phyloP scores from a whole-genome alignment of 2,888 invertebrate species.

The Tetrapedia diversipes region DNA sequence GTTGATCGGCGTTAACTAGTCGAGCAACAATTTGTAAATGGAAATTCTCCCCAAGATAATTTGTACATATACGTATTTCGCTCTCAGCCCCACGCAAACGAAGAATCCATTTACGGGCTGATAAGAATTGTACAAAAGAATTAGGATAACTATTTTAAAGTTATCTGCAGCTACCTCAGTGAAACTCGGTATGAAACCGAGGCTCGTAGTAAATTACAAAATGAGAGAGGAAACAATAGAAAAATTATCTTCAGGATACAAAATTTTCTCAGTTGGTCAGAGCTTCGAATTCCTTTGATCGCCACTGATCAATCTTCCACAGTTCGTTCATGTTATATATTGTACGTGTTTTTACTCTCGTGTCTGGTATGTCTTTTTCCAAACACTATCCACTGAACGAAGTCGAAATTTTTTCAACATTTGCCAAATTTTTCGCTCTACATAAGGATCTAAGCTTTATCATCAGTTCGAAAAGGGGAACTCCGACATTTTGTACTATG shows the following conservation, averaged over 20 bases:
- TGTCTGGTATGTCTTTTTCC: slow-evolving; percentile 31
- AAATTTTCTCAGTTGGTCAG: slow-evolving; percentile 25
- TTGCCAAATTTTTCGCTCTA: slow-evolving; percentile 22
- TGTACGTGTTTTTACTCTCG: slow-evolving; percentile 28
- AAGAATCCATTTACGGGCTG: slow-evolving; percentile 35
- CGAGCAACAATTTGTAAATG: slow-evolving; percentile 42
- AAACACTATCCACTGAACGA: slow-evolving; percentile 10
- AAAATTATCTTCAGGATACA: slow-evolving; percentile 31
- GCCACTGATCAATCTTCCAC: slow-evolving; percentile 11
- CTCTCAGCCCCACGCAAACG: slow-evolving; percentile 30
- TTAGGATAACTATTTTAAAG: slow-evolving; percentile 43
- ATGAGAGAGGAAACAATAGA: slow-evolving; percentile 12
- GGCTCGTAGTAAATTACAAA: slow-evolving; percentile 37
- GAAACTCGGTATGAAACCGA: slow-evolving; percentile 59
- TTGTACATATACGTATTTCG: slow-evolving; percentile 55
- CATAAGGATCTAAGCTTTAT: slow-evolving; percentile 2
- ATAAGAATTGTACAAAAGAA: slow-evolving; percentile 53
- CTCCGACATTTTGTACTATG: slow-evolving; percentile 29
- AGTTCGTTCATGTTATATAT: slow-evolving; percentile 37
- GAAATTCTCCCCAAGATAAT: slow-evolving; percentile 39
- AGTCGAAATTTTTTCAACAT: slow-evolving; percentile 30
- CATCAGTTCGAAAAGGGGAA: slow-evolving; percentile 18
- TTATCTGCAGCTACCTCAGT: slow-evolving; percentile 60
- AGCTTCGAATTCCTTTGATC: slow-evolving; percentile 43
- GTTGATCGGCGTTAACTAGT: slow-evolving; percentile 38